Base-by-base conservation (phyloP, 2,113 vertebrate genomes). In the Archilochus colubris region DNA sequence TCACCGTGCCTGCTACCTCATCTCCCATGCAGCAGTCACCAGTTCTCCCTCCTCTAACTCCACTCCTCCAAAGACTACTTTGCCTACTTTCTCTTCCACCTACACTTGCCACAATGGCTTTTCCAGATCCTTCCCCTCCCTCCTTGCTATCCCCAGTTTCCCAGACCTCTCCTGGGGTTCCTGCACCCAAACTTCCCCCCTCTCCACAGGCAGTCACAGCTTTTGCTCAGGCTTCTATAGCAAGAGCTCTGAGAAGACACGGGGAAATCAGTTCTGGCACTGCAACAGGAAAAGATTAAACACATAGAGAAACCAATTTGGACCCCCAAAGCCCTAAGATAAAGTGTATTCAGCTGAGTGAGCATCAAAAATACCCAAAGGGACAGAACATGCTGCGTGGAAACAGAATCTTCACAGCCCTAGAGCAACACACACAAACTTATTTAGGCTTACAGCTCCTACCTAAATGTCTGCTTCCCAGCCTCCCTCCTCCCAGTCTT, bases 81-180 rank as follows among this genome's bases (percentile, higher is more conserved):
- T 9, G 2, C 18, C 15, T 51, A 53, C 7, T 23, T 90, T 75
- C 25, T 78, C n/a, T 77, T 76, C 44, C 8, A 46, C 8, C 14
- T 31, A n/a, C 38, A 38, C 9, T 13, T 8, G n/a, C 3, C 24
- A 40, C 24, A 40, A 5, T 0, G 0, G 1, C 2, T 2, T 38
- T 92, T 80, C 33, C 40, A 25, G 38, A 13, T 83, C 25, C 74
- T 57, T 8, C 8, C 10, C 7, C 23, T 88, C 31, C 15, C 4
- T 80, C 10, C 20, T 40, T 51, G 33, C 22, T 63, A 25, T 54
- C 22, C 20, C 4, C 55, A 62, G 0, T 18, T 79, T 15, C 43
- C 7, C 27, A 75, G 59, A 8, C 43, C 31, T 14, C 21, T 84
- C n/a, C 82, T 69, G 50, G 27, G 17, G 33, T 31, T 88, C 15